phyloP scores from a whole-genome alignment of 2,113 vertebrate genomes.

The Mustelus asterias region DNA sequence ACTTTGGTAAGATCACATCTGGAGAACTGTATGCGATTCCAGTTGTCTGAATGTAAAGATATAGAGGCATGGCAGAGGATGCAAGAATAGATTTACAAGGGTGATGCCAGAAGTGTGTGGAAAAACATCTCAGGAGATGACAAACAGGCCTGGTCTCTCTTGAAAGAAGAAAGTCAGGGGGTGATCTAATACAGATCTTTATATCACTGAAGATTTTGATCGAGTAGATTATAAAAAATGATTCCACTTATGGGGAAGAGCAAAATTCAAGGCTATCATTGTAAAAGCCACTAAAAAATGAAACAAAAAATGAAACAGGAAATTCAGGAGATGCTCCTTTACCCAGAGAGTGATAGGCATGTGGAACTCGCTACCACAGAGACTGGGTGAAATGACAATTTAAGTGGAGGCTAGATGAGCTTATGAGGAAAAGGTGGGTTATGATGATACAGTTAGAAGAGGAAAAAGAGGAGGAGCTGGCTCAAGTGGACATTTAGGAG shows the following conservation, averaged over 20 bases:
- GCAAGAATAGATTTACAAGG: background rate
- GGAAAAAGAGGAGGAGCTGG: background rate
- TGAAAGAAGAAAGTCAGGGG: no score
- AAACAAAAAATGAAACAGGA: background rate
- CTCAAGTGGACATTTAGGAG: no score
- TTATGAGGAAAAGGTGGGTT: background rate
- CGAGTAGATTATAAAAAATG: background rate
- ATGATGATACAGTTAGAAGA: background rate
- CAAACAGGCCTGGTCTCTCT: no score
- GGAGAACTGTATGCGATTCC: background rate
- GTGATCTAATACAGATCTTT: background rate
- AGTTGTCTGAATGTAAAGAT: background rate
- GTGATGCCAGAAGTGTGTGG: background rate
- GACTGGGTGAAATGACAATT: background rate
- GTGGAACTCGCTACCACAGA: background rate
- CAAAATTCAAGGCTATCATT: background rate
- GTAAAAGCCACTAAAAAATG: no score
- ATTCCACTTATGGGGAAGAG: background rate
- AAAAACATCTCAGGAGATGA: no score
- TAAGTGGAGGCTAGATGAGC: background rate
- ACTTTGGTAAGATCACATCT: background rate
- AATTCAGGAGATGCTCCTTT: background rate
- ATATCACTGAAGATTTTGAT: background rate
- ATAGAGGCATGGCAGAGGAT: background rate
- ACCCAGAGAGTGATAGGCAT: background rate